Base-by-base conservation (phyloP, 2,113 vertebrate genomes). In the Oncorhynchus kisutch region DNA sequence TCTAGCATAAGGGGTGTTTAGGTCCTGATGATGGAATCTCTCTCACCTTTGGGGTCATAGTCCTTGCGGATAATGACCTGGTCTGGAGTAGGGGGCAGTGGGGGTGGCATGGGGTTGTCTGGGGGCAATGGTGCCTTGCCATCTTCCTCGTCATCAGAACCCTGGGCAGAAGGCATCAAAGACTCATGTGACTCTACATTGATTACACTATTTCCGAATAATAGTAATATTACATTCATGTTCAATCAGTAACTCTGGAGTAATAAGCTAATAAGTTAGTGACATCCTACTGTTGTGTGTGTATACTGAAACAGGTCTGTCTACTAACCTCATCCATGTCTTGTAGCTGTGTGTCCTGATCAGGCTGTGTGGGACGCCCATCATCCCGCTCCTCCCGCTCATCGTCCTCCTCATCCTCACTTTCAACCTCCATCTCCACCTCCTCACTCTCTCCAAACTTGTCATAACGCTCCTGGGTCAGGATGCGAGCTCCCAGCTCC, bases 391-490 rank as follows among this genome's bases (percentile, higher is more conserved):
- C 86, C 39, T 94, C 93, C 6, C 97, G 92, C 45, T 94, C 95
- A 48, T 95, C 94, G 0, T 97, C 96, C 25, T 99, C 96, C 25
- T 99, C 97, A 70, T 98, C 97, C 67, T 99, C 98, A 34, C 97
- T 99, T 78, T 99, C 98, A 0, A 99, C 98, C 86, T 99, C 98
- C 98, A 99, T 99, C 85, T 99, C 98, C 0, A 99, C 98, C 77
- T 99, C 98, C 82, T 99, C 97, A 2, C 98, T 99, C 90, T 99
- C 98, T 5, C 97, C 97, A 82, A 96, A 99, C 88, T 99, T 99
- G 90, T 99, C 98, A 0, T 99, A 99, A 71, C 98, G 97, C 74
- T 99, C 98, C 73, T 99, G 98, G 87, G 99, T 99, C 45, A 99
- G 93, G 86, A 99, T 99, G 14, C 98, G 96, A 81, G 98, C 97